These are phyloP conservation scores for Neodiprion pinetum DNA, from an alignment of 1,140 invertebrate genomes.

Conservation along the genomic window DNA sequence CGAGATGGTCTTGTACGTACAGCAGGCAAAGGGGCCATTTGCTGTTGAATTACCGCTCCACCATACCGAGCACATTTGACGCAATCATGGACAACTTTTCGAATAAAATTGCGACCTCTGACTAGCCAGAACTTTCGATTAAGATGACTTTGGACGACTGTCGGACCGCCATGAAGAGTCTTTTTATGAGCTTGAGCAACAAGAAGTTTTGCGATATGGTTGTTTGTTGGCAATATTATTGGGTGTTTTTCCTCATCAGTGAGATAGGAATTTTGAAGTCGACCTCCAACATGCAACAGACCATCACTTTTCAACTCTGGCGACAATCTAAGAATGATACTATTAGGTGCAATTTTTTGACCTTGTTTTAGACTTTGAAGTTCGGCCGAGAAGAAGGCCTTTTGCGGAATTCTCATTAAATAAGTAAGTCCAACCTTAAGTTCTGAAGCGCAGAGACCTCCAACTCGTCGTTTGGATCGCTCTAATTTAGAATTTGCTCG, in stretches of 20 bases:
- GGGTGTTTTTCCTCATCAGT: conserved; percentile 35
- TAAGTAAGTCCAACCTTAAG: background rate
- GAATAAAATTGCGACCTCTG: conserved; percentile 27
- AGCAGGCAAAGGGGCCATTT: conserved; percentile 33
- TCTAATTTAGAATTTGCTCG: background rate
- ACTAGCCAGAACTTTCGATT: conserved; percentile 43
- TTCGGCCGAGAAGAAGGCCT: background rate
- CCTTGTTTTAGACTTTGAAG: background rate
- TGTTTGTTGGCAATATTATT: conserved; percentile 33
- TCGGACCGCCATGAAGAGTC: conserved; percentile 35
- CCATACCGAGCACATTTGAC: conserved; percentile 20
- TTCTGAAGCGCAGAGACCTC: background rate
- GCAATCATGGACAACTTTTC: conserved; percentile 32
- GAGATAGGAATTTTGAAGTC: conserved; percentile 31
- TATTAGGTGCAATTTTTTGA: background rate
- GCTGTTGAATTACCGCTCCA: background rate
- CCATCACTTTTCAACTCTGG: conserved; percentile 36
- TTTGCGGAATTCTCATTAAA: background rate
- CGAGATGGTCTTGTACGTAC: conserved; percentile 10
- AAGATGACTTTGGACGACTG: conserved; percentile 5
- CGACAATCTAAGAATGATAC: background rate
- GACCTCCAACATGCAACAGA: conserved; percentile 37
- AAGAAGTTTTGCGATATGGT: conserved; percentile 33
- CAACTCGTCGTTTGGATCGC: background rate
- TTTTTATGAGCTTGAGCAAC: conserved; percentile 30